These are phyloP conservation scores for Pelvicachromis taeniatus DNA, from an alignment of 2,113 vertebrate species.

Conservation along the genomic window DNA sequence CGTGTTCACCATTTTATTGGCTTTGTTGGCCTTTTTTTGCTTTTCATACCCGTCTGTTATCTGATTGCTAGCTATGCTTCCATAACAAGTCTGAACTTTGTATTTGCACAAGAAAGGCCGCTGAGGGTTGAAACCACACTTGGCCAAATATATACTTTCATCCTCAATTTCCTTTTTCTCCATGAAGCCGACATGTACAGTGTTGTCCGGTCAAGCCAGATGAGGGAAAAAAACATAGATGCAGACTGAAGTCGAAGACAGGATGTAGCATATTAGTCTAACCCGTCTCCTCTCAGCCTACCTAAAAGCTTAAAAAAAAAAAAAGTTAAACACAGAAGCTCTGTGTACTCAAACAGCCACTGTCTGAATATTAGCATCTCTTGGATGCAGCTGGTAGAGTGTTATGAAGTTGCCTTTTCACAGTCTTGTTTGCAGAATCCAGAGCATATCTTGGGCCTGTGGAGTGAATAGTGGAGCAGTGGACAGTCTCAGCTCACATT, in stretches of 20 bases:
- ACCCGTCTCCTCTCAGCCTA: background rate
- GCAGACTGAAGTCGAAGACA: slow-evolving; percentile 79
- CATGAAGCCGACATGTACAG: slow-evolving; percentile 70
- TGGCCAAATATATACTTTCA: slow-evolving; percentile 71
- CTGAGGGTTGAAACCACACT: slow-evolving; percentile 50
- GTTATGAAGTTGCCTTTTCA: slow-evolving; percentile 20
- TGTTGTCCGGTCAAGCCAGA: slow-evolving; percentile 40
- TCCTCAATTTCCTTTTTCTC: slow-evolving; percentile 23
- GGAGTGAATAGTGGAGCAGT: slow-evolving; percentile 73
- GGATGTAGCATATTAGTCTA: slow-evolving; percentile 52
- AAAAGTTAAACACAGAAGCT: slow-evolving; percentile 64
- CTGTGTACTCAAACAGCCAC: slow-evolving; percentile 70
- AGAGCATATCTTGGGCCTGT: slow-evolving; percentile 52
- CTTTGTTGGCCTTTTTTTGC: background rate
- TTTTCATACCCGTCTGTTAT: slow-evolving; percentile 56
- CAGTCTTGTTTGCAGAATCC: slow-evolving; percentile 80
- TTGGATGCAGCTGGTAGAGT: slow-evolving; percentile 82
- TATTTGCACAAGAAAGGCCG: slow-evolving; percentile 11
- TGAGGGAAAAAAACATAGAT: slow-evolving; percentile 11
- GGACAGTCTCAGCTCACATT: slow-evolving; percentile 75
- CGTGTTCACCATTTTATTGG: background rate
- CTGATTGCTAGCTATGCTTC: slow-evolving; percentile 62
- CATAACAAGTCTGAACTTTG: slow-evolving; percentile 55
- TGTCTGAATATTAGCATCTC: slow-evolving; percentile 82
- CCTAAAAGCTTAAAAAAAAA: background rate